Base-by-base conservation (phyloP, 30 jellyfish, hydroid and myxozoan genomes). In the Hydractinia echinata region DNA sequence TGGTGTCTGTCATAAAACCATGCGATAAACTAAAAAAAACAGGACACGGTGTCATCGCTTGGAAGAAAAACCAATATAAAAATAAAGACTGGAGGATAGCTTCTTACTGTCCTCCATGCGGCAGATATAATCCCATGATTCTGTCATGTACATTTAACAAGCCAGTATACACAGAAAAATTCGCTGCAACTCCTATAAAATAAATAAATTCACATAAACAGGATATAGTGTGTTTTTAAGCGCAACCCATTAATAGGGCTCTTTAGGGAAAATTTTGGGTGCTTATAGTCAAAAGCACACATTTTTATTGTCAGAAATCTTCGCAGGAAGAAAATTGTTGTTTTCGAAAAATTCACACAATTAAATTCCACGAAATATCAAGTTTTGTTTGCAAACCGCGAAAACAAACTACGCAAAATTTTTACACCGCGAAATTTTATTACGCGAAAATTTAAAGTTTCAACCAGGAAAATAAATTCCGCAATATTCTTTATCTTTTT, bases 61-160 rank as follows among this genome's bases (percentile, higher is more conserved):
- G 16, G 85, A 68, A 11, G 79, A 14, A 68, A n/a, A n/a, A n/a
- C n/a, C n/a, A n/a, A 68, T 10, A 68, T 58, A 16, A 13, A n/a
- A 58, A 16, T 58, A 58, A 58, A 13, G 19, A 58, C 69, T 58
- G 15, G 18, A 69, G 20, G 54, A 7, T 44, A 64, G 15, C 76
- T 18, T 76, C 99, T 88, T 74, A 94, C 99, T 94, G 99, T 72
- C 99, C 99, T 68, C 99, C 99, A 88, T 94, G 97, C 51, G 99
- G 96, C 11, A 94, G 84, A 85, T 94, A 97, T 62, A 86, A 87
- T 49, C 99, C 99, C 99, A 94, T 94, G 13, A 94, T 94, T 48
- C 99, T 84, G 30, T 85, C 99, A 82, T 94, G 99, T 30, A 97
- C 97, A 8, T 88, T 66, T 51, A 94, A 78, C 19, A 94, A 62